phyloP scores from a whole-genome alignment of 2,888 invertebrate genomes.

The Acronicta aceris region DNA sequence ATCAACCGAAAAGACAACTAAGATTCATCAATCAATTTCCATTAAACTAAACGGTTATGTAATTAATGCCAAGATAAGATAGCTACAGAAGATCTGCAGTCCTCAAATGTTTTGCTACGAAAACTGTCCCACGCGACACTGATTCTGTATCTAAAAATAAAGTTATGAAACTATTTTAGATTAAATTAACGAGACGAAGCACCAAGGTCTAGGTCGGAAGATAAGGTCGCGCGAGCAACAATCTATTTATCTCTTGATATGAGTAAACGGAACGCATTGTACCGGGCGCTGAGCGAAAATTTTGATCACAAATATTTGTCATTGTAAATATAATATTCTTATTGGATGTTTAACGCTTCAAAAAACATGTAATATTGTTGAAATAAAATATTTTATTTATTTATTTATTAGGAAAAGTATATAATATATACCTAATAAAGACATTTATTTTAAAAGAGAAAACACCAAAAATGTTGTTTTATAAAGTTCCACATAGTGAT shows the following conservation, averaged over 20 bases:
- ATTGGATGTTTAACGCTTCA: conserved; percentile 3
- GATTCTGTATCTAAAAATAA: conserved; percentile 51
- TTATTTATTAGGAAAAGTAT: no score
- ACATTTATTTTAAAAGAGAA: no score
- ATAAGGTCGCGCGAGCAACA: conserved; percentile 63
- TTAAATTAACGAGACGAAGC: conserved; percentile 62
- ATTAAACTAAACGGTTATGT: conserved; percentile 33
- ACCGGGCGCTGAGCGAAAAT: conserved; percentile 5
- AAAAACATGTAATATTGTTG: no score
- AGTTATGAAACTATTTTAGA: conserved; percentile 47
- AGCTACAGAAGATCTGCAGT: not conserved
- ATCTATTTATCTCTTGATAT: conserved; percentile 49
- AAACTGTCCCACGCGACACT: conserved; percentile 26
- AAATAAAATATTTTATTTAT: no score
- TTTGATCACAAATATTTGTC: conserved; percentile 24
- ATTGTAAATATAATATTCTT: conserved; percentile 23
- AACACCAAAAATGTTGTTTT: no score
- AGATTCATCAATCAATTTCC: conserved; percentile 2
- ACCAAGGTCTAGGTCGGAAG: conserved; percentile 74
- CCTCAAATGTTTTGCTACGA: conserved; percentile 21
- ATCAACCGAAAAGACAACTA: conserved; percentile 10
- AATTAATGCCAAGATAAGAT: conserved; percentile 62
- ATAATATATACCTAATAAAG: no score
- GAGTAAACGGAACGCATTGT: conserved; percentile 26
- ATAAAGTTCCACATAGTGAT: no score